phyloP scores from a whole-genome alignment of 2,888 invertebrate genomes.

The Brenthis hecate region DNA sequence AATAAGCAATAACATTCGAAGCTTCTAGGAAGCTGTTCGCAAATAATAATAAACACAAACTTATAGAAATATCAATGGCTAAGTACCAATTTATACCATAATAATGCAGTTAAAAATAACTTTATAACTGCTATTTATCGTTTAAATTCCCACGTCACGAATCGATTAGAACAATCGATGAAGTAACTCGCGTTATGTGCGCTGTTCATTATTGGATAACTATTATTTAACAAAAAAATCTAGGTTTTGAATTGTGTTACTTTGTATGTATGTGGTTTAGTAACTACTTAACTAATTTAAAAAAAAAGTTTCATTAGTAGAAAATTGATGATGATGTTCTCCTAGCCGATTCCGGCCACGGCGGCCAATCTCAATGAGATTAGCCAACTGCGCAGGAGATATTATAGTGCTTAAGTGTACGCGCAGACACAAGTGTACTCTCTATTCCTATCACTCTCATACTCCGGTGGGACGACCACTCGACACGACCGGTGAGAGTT shows the following conservation, averaged over 20 bases:
- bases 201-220: slow-evolving; percentile 5
- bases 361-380: too few relatives aligned
- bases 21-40: slow-evolving; percentile 15
- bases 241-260: neutral
- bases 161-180: slow-evolving; percentile 35
- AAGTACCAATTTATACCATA: neutral
- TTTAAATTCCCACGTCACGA: slow-evolving; percentile 31
- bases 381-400: too few relatives aligned
- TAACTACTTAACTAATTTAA: too few relatives aligned
- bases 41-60: slow-evolving; percentile 15
- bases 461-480: too few relatives aligned
- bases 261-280: too few relatives aligned
- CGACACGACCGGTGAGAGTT: too few relatives aligned
- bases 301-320: too few relatives aligned
- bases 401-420: too few relatives aligned
- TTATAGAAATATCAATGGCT: neutral
- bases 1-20: neutral
- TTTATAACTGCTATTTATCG: neutral
- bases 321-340: too few relatives aligned
- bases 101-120: slow-evolving; percentile 8
- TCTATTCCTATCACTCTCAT: too few relatives aligned
- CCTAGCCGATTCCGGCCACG: too few relatives aligned
- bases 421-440: too few relatives aligned
- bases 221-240: neutral
- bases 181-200: slow-evolving; percentile 21